Base-by-base conservation (phyloP, 1,140 invertebrate species). In the Trichomalopsis sarcophagae region DNA sequence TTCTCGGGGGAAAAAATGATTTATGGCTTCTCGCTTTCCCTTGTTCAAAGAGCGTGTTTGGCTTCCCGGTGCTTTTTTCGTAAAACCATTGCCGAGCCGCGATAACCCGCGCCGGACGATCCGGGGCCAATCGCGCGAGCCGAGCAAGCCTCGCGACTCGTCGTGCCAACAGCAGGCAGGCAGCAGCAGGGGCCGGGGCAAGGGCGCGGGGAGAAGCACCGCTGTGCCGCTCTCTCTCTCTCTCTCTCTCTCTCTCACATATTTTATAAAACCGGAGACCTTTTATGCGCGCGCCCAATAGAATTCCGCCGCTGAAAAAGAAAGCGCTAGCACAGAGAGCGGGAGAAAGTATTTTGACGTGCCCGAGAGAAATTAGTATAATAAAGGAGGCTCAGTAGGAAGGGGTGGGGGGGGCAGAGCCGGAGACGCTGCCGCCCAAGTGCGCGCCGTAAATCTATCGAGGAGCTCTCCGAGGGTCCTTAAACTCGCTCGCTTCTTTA, bases 291-390 rank as follows among this genome's bases (percentile, higher is more conserved):
- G 87, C 90, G 88, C 90, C 90, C 88, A 91, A 91, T 90, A 91
- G 90, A 90, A 91, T 89, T 88, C 87, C 86, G 84, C 62, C 21
- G 73, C 62, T 23, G 74, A 33, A 84, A 77, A 84, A 84, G 86
- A 90, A 88, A 82, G 88, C 89, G 89, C 84, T 87, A 1, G 27
- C 27, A 27, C 27, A 1, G 27, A 36, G 33, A 36, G 33, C 33
- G 33, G 27, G 27, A 27, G 27, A 27, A 27, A 36, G 82, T 93
- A 92, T 92, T 93, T 93, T 93, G 91, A 93, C 91, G 90, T 91
- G 87, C 88, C 89, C 91, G 87, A 23, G 77, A 91, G 90, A 93
- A 93, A 93, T 93, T 93, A 92, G 91, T 92, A 93, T 93, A 92
- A 93, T 93, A 92, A 93, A 92, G 89, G 89, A 88, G 88, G 21